Conservation (phyloP, 2,797 vertebrate species). For the Schizothorax lantsangensis region DNA sequence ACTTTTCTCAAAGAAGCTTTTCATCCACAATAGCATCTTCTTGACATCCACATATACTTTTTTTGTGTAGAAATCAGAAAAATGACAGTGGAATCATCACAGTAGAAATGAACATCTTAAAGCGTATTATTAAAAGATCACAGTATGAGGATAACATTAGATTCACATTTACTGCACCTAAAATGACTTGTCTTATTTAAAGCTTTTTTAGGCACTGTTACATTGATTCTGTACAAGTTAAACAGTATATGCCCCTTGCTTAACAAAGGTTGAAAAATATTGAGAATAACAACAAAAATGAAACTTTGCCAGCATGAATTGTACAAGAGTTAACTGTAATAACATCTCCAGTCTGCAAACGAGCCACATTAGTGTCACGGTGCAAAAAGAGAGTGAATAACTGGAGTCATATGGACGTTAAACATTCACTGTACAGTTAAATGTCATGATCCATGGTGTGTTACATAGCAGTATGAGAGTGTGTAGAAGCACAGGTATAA, state of each 20-base stretch:
- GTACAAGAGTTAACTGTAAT: neutral
- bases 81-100: slow-evolving; percentile 13
- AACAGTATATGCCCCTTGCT: slow-evolving; percentile 6
- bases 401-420: neutral
- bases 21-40: slow-evolving; percentile 14
- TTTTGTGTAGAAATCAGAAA: neutral
- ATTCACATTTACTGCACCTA: slow-evolving; percentile 16
- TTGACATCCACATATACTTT: neutral
- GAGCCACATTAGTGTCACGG: neutral
- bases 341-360: neutral
- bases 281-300: neutral
- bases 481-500: neutral
- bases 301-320: slow-evolving; percentile 2
- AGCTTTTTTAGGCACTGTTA: neutral
- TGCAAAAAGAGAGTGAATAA: neutral
- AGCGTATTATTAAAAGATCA: neutral
- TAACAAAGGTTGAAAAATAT: neutral
- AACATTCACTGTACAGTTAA: neutral
- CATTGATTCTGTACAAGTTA: neutral
- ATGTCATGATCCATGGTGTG: neutral
- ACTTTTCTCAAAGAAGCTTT: slow-evolving; percentile 1
- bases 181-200: neutral
- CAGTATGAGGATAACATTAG: neutral
- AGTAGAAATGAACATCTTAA: neutral
- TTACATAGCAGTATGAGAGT: neutral